Evolutionary conservation across 2,797 vertebrate genomes (phyloP), one percentile per base, ranked within the genome.

Genomic region (Rhyacichthys aspro): DNA sequence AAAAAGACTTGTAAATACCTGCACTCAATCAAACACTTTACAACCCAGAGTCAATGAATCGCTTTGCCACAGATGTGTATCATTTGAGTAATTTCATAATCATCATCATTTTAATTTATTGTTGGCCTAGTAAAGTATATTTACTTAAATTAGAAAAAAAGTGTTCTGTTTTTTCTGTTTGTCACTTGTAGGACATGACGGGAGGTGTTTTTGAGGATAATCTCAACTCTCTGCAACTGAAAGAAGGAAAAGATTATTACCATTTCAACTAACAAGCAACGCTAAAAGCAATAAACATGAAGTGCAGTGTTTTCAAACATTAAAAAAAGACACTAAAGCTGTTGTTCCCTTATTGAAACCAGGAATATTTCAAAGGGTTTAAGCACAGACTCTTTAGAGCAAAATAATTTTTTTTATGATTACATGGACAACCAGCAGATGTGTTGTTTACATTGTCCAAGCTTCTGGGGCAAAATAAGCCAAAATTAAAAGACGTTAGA

Each of bases 141-240:
- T 28, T 28, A 28, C 23, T 5, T 28, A 28, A 28, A 28, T 28
- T 2, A 28, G n/a, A n/a, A n/a, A n/a, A n/a, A n/a, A n/a, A n/a
- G 23, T 28, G 23, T 28, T 28, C 23, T 28, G 7, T 34, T 64
- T 11, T 1, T 50, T 2, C 34, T 63, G 9, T 57, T 68, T 53
- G 18, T 57, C 42, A 5, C 65, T 8, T 65, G 14, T 50, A 98
- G 96, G 96, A 98, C 84, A 91, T 98, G 89, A 97, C 96, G 0
- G 94, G 86, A 37, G 96, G 96, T 0, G 85, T 74, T 1, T 91
- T 98, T 73, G 97, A 98, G 74, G 84, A 93, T 64, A 98, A 96
- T 83, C 84, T 98, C 63, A 82, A 63, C 45, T 92, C 62, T 0
- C 85, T 98, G 80, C 84, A 86, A 53, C 82, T 98, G 72, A 90